Conservation (phyloP, 2,888 invertebrate genomes). For the Drosophila leonis region DNA sequence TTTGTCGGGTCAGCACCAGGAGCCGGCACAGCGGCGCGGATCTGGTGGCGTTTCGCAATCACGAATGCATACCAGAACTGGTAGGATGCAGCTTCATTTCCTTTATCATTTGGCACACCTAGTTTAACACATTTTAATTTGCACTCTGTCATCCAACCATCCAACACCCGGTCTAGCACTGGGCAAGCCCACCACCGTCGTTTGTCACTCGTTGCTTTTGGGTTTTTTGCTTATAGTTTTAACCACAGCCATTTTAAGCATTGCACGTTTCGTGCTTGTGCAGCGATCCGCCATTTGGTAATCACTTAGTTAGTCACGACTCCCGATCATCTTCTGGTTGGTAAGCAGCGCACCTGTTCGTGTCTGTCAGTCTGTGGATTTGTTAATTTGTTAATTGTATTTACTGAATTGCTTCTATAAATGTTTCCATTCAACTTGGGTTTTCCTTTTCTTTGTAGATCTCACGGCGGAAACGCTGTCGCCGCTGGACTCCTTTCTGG, state of each 20-base stretch:
- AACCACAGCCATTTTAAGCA: constrained; percentile 57
- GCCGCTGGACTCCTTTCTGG: constrained; percentile 93
- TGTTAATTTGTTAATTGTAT: neutral
- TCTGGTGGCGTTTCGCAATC: constrained; percentile 59
- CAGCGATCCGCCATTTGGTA: constrained; percentile 54
- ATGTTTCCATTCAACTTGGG: neutral
- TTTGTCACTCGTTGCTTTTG: constrained; percentile 69
- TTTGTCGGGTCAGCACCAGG: constrained; percentile 90
- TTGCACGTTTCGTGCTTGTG: constrained; percentile 51
- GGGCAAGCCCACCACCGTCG: constrained; percentile 64
- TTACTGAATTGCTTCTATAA: neutral
- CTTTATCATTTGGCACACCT: constrained; percentile 5
- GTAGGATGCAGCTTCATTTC: constrained; percentile 48
- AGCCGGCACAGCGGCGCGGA: constrained; percentile 76
- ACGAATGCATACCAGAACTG: constrained; percentile 69
- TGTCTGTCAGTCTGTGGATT: constrained; percentile 13
- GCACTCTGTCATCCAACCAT: constrained; percentile 29
- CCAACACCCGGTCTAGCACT: constrained; percentile 47
- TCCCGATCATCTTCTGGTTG: constrained; percentile 22
- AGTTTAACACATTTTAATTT: constrained; percentile 21
- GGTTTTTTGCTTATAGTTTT: constrained; percentile 67
- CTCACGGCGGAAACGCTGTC: constrained; percentile 91
- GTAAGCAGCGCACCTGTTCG: constrained; percentile 45
- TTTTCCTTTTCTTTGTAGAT: constrained; percentile 86
- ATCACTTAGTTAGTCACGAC: constrained; percentile 12